phyloP scores from a whole-genome alignment of 2,797 vertebrate species.

The Cryptoprocta ferox region DNA sequence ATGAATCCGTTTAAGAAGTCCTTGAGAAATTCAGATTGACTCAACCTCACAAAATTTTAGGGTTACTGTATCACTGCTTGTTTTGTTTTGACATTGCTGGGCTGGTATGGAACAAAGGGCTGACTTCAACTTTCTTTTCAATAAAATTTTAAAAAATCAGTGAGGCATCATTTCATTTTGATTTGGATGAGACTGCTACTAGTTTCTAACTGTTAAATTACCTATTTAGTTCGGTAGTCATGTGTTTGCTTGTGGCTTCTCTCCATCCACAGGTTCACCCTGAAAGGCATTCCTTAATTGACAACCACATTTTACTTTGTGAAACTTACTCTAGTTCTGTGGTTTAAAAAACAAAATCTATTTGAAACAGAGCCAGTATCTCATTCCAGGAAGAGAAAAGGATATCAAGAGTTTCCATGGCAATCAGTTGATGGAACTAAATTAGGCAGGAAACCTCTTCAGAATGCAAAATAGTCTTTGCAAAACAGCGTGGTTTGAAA shows the following conservation, averaged over 20 bases:
- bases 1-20: neutral
- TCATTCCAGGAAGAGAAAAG: constrained; percentile 76
- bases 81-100: constrained; percentile 13
- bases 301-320: neutral
- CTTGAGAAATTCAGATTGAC: neutral
- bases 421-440: constrained; percentile 69
- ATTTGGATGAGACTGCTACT: neutral
- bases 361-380: constrained; percentile 63
- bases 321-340: constrained; percentile 47
- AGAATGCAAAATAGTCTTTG: constrained; percentile 67
- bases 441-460: constrained; percentile 78
- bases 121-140: neutral
- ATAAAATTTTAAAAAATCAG: neutral
- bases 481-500: constrained; percentile 65
- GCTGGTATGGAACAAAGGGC: neutral
- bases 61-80: neutral
- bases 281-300: neutral
- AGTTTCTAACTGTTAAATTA: neutral
- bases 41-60: neutral
- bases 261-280: neutral
- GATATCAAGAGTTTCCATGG: constrained; percentile 72
- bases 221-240: neutral
- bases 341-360: neutral
- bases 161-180: neutral
- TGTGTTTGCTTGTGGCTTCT: neutral